A percentile compares a stretch with the other conserved stretches of the same genome.
Conservation (phyloP, 2,888 invertebrate species). For the Selenia dentaria region DNA sequence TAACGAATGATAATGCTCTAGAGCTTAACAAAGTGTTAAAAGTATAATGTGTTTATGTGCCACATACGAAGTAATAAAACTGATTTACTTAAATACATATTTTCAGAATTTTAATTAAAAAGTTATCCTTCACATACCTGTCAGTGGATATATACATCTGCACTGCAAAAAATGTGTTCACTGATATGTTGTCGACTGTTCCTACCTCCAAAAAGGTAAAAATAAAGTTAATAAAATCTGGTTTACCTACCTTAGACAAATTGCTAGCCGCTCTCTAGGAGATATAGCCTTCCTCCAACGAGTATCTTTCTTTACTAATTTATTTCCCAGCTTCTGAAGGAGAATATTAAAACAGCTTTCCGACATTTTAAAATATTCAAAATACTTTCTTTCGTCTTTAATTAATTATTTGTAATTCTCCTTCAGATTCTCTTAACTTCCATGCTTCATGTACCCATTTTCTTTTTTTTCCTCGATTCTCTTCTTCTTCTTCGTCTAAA, state of each 20-base stretch:
- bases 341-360: background rate
- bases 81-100: too few relatives aligned
- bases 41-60: too few relatives aligned
- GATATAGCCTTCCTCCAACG: too few relatives aligned
- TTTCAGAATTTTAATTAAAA: background rate
- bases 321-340: slow-evolving; percentile 2
- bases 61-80: too few relatives aligned
- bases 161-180: slow-evolving; percentile 7
- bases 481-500: slow-evolving; percentile 2
- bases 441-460: slow-evolving; percentile 2
- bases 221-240: slow-evolving; percentile 13
- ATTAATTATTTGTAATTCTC: background rate
- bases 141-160: slow-evolving; percentile 19
- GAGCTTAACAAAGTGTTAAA: too few relatives aligned
- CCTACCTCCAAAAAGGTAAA: slow-evolving; percentile 6
- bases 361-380: too few relatives aligned
- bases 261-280: slow-evolving; percentile 21
- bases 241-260: slow-evolving; percentile 16
- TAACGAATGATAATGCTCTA: too few relatives aligned
- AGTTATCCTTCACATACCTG: slow-evolving; percentile 24
- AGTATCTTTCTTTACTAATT: background rate
- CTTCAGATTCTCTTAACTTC: slow-evolving; percentile 3
- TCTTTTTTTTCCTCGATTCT: slow-evolving; percentile 1
- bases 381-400: too few relatives aligned
- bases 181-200: slow-evolving; percentile 5